Evolutionary conservation across 2,797 vertebrate genomes (phyloP), one percentile per base, ranked within the genome.

Genomic region (Channallabes apus): DNA sequence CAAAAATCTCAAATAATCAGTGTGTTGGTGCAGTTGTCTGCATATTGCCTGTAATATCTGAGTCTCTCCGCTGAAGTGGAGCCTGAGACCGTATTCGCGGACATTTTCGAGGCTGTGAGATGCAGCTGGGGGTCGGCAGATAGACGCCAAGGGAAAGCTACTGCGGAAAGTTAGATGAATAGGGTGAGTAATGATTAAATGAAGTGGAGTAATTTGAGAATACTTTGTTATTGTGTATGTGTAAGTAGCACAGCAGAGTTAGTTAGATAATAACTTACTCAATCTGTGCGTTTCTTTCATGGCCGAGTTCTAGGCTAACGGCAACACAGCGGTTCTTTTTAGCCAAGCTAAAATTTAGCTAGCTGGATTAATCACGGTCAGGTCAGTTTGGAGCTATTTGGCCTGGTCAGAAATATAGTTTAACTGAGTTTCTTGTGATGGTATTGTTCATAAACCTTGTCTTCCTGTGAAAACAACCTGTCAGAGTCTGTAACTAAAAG

Each of bases 101-200:
- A 86, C 82, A 75, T 84, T 86, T 80, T 83, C 54, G 80, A 54
- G 20, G 80, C 72, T 8, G 77, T 61, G 56, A 62, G 81, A 20
- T 41, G 76, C 32, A 41, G 38, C 56, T 76, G 35, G 12, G 6
- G 35, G n/a, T 62, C 51, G 71, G 32, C 77, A 17, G 54, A n/a
- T 56, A 20, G 18, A 9, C 32, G 20, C 2, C 27, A 5, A 59
- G 62, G 80, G 75, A 58, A 56, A 72, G 67, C 59, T 79, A 22
- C 27, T 17, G 56, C 51, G 12, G 35, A 59, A 8, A 69, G 14
- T 27, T n/a, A 29, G 35, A 32, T 56, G 24, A 67, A 73, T 24
- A 64, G 20, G 75, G 71, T 82, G 51, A 68, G 71, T 64, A 38
- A 58, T 41, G 11, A 6, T 24, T n/a, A 54, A 32, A 76, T 24